These are phyloP conservation scores for Sarcophaga caerulescens DNA, from an alignment of 2,888 invertebrate genomes.

Conservation along the genomic window DNA sequence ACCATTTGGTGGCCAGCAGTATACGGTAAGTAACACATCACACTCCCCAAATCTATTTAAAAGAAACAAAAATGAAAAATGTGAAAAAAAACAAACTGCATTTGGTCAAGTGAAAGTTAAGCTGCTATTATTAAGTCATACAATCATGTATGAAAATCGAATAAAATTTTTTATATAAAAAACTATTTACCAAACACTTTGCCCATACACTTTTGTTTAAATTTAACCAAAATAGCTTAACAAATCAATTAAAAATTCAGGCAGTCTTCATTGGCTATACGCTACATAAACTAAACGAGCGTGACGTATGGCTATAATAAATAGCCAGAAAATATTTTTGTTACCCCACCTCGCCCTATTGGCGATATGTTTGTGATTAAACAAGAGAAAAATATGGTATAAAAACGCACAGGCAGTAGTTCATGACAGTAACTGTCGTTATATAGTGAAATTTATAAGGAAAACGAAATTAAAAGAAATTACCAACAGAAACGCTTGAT, in stretches of 20 bases:
- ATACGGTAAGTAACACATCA: constrained; percentile 70
- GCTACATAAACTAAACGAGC: constrained; percentile 12
- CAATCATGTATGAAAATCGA: constrained; percentile 28
- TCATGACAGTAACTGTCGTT: not conserved
- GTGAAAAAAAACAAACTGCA: not conserved
- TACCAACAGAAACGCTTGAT: not conserved
- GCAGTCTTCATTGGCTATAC: constrained; percentile 17
- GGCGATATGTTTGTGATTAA: not conserved
- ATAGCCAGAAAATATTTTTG: not conserved
- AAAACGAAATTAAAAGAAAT: constrained; percentile 7
- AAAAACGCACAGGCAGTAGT: constrained; percentile 7
- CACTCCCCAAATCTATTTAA: not conserved
- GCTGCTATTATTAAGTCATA: constrained; percentile 53
- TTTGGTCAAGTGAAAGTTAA: constrained; percentile 63
- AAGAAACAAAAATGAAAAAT: not conserved
- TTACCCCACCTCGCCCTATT: constrained; percentile 24
- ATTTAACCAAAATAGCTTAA: constrained; percentile 12
- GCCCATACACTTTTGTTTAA: not conserved
- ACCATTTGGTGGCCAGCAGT: constrained; percentile 74
- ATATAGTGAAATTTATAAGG: constrained; percentile 7
- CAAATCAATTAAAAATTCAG: constrained; percentile 54
- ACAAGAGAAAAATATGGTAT: not conserved
- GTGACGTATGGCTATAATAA: constrained; percentile 31
- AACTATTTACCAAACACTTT: not conserved
- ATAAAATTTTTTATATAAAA: constrained; percentile 26